Evolutionary conservation across 2,888 invertebrate species (phyloP), one percentile per base, ranked within the genome.

Genomic region (Agrochola lota): DNA sequence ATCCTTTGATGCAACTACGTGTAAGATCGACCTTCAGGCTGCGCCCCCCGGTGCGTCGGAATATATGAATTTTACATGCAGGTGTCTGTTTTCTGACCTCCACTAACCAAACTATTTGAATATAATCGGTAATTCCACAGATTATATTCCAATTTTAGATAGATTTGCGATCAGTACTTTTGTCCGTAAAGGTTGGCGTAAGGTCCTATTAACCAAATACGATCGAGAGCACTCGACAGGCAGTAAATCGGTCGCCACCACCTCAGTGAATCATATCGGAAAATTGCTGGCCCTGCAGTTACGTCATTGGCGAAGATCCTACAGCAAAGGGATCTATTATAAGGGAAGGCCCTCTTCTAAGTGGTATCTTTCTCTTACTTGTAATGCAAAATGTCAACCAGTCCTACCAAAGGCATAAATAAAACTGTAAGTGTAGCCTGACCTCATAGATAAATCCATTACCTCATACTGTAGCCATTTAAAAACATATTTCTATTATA

Each of bases 1-100:
- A 23, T 23, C 23, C 12, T 78, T 49, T 57, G 26, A 26, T 55
- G 26, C 8, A 68, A n/a, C 15, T 73, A n/a, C 20, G 46, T 68
- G 12, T 12, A 49, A 69, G 49, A n/a, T 23, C 2, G 20, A 30
- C 52, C 52, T 43, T 30, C 69, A 55, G 17, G 15, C 66, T 46
- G 55, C 11, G n/a, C n/a, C 23, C 30, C 43, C n/a, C 26, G 43
- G 52, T 71, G 52, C 49, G 26, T 26, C 49, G 52, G 43, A 26
- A 64, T 60, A 70, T n/a, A 59, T 59, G 30, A 80, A 79, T 60
- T 20, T 43, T 26, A 60, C 15, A 30, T 5, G 9, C 70, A 20
- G 17, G 20, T 40, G 6, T 52, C 52, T 80, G 72, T 52, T 60
- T 35, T 35, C n/a, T 52, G 43, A 62, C 52, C 26, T 55, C 43